Evolutionary conservation across 2,797 vertebrate species (phyloP), one percentile per base, ranked within the genome.

Genomic region (Adrianichthys oophorus): DNA sequence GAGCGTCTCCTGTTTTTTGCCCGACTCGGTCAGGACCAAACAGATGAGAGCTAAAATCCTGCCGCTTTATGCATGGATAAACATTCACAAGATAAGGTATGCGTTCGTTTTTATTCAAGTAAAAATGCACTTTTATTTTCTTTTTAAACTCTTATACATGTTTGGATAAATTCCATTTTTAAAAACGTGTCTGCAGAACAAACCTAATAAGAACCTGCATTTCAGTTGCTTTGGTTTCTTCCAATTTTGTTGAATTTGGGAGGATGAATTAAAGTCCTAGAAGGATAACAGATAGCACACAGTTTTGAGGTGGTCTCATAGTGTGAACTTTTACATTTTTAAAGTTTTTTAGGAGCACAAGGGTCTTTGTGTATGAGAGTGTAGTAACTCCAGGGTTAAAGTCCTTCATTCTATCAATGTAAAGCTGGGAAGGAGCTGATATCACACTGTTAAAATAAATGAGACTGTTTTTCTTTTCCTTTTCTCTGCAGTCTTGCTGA

Each of bases 21-120:
- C 95, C 17, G 91, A 94, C 75, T 62, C 53, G 1, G 52, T 98
- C 52, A 89, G 88, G 52, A 92, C 85, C 59, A 96, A 93, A 78
- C 92, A 96, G 29, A 85, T 87, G 52, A 84, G 88, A 65, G 91
- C 92, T 52, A 93, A 91, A 44, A 78, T 52, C 16, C 77, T 98
- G 66, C 95, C 95, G 1, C 48, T 93, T 13, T 97, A 89, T 32
- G 91, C 90, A 19, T 98, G 97, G 96, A 84, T 98, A 80, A 96
- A 98, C 72, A 92, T 92, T 44, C 76, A 87, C 32, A 87, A 76
- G 60, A 66, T 52, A 72, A 93, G 91, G 93, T 93, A 60, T 4
- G 86, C 4, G 4, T 16, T 45, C 4, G 37, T 2, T 62, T 19
- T 29, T 18, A 5, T 4, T 13, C 10, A 44, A n/a, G 17, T n/a